These are phyloP conservation scores for Nothocercus julius DNA, from an alignment of 2,113 vertebrate genomes.

Conservation along the genomic window DNA sequence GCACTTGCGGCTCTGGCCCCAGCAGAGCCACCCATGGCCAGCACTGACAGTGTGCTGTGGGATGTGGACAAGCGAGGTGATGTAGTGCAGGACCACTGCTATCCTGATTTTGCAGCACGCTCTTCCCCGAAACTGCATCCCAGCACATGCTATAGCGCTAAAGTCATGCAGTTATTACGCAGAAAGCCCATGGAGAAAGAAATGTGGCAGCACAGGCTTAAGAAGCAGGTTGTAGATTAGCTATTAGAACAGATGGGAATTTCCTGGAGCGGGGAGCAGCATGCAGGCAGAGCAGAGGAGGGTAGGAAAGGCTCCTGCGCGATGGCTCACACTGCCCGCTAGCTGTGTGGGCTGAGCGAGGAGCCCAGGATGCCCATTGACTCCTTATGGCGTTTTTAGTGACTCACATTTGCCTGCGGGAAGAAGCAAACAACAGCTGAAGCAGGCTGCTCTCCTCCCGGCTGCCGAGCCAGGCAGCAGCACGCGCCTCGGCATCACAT, in stretches of 20 bases:
- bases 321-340: slow-evolving; percentile 41
- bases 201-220: neutral
- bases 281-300: neutral
- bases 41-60: neutral
- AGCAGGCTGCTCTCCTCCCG: neutral
- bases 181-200: neutral
- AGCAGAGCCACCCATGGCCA: accelerated
- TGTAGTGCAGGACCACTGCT: neutral
- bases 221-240: neutral
- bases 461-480: neutral
- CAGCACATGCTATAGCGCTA: neutral
- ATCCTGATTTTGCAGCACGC: neutral
- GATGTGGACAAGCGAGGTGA: neutral
- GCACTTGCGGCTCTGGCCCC: neutral
- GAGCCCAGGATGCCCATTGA: slow-evolving; percentile 30
- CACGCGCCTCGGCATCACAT: neutral
- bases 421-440: slow-evolving; percentile 40
- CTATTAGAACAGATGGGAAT: slow-evolving; percentile 23
- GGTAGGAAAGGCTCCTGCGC: neutral
- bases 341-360: slow-evolving; percentile 26
- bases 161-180: neutral
- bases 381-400: slow-evolving; percentile 36
- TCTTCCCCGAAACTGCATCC: neutral
- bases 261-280: neutral
- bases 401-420: neutral